phyloP scores from a whole-genome alignment of 2,797 vertebrate genomes.

The Pangasius djambal region DNA sequence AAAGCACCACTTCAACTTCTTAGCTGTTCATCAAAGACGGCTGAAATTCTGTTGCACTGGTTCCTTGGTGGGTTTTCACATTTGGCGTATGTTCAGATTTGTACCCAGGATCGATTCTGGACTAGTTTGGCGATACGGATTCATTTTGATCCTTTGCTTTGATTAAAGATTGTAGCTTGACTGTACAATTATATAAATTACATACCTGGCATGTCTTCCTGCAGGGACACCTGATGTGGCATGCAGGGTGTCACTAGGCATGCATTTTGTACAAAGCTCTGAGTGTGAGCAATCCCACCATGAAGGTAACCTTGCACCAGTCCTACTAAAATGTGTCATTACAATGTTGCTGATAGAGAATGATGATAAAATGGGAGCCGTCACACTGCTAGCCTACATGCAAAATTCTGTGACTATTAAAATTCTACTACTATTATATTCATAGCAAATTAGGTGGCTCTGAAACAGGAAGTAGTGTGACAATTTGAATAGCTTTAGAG shows the following conservation, averaged over 20 bases:
- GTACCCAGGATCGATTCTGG: background rate
- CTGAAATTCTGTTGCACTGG: background rate
- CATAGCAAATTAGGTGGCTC: background rate
- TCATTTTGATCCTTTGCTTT: background rate
- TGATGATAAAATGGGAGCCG: background rate
- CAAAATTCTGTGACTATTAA: background rate
- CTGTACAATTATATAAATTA: background rate
- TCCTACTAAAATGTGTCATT: background rate
- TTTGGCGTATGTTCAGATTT: background rate
- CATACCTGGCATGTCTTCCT: background rate
- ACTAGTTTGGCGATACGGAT: too few species aligned
- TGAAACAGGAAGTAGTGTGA: background rate
- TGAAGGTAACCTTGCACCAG: background rate
- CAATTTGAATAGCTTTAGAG: background rate
- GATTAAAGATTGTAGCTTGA: background rate
- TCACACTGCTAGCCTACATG: background rate
- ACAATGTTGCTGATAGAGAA: background rate
- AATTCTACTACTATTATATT: background rate
- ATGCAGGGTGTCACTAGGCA: background rate
- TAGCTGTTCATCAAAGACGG: background rate
- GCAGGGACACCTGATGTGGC: background rate
- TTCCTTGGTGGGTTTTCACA: background rate
- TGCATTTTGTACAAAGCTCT: background rate
- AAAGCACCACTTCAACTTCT: background rate
- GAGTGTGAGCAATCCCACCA: background rate